These are phyloP conservation scores for Fulmarus glacialis DNA, from an alignment of 2,113 vertebrate genomes.

Conservation along the genomic window DNA sequence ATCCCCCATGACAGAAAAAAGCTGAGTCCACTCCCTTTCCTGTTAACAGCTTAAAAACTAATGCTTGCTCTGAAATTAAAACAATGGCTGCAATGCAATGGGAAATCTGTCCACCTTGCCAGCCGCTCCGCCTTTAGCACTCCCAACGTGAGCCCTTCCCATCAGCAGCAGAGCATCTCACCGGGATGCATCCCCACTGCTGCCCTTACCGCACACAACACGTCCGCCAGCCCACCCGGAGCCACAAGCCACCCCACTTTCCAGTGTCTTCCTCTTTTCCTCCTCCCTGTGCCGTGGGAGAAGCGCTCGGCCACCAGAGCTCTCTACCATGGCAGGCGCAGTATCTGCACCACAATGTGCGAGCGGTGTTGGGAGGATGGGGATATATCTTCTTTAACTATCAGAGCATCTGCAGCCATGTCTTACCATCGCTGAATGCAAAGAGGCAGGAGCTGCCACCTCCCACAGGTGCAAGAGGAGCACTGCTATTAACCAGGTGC, in stretches of 20 bases:
- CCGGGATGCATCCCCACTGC: not conserved
- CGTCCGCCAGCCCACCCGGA: not conserved
- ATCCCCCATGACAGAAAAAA: not conserved
- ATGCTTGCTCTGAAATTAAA: not conserved
- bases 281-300: rapidly evolving
- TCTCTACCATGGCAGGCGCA: not conserved
- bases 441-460: not conserved
- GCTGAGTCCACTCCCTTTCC: not conserved
- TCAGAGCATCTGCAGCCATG: rapidly evolving
- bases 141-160: rapidly evolving
- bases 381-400: not conserved
- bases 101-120: not conserved
- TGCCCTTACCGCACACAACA: not conserved
- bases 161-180: not conserved
- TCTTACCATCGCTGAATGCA: not conserved
- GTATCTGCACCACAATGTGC: rapidly evolving
- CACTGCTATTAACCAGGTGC: not conserved
- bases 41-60: not conserved
- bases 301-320: not conserved
- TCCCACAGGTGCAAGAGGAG: not conserved
- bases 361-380: rapidly evolving
- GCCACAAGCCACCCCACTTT: not conserved
- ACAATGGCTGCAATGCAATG: not conserved
- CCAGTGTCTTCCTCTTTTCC: not conserved
- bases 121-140: rapidly evolving